Conservation (phyloP, 1,140 invertebrate species). For the Pseudomyrmex sp. region DNA sequence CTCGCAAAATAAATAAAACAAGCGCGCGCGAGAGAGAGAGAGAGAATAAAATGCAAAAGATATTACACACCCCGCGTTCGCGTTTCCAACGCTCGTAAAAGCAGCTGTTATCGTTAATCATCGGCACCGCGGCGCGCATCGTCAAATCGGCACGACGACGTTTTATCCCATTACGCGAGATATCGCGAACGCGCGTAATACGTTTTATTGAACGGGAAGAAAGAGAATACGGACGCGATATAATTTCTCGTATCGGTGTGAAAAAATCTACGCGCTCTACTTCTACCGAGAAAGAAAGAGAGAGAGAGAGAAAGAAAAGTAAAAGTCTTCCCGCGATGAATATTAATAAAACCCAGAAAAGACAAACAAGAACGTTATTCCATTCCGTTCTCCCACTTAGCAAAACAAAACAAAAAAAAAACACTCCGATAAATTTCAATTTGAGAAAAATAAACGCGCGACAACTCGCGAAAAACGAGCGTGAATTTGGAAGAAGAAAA, state of each 20-base stretch:
- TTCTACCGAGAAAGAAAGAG: neutral
- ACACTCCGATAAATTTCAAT: too few species aligned
- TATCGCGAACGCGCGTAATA: neutral
- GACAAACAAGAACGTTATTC: neutral
- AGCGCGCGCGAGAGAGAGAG: neutral
- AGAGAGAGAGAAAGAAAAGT: neutral
- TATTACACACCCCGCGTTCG: neutral
- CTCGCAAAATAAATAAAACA: conserved; percentile 52
- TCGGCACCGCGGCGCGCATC: conserved; percentile 1
- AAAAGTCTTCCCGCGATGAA: neutral
- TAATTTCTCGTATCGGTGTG: conserved; percentile 2
- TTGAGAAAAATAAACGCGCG: too few species aligned
- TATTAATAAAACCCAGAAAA: neutral
- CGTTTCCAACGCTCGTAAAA: conserved; percentile 42
- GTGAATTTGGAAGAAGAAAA: too few species aligned
- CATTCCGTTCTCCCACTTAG: neutral
- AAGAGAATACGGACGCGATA: neutral
- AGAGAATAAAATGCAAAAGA: conserved; percentile 48
- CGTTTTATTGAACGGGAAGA: too few species aligned
- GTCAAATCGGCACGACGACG: conserved; percentile 20
- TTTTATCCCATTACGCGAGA: conserved; percentile 33
- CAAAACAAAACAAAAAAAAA: neutral
- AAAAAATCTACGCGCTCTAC: neutral
- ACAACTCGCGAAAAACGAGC: too few species aligned
- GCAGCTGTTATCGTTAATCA: conserved; percentile 59